These are phyloP conservation scores for Dinomys branickii DNA, from an alignment of 2,113 vertebrate genomes.

Conservation along the genomic window DNA sequence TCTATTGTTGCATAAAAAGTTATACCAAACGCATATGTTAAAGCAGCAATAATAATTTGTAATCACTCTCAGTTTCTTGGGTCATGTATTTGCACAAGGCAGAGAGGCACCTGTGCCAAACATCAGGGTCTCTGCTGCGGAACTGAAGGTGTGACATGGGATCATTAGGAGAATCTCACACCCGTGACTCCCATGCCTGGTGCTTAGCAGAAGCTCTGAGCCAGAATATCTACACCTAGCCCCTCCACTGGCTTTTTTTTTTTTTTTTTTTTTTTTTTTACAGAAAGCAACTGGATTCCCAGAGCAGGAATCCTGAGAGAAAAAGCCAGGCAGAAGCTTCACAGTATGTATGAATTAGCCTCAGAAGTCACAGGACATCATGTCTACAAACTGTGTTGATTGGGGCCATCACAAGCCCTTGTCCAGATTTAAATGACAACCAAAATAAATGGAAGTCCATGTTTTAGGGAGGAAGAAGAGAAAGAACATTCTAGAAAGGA, in stretches of 20 bases:
- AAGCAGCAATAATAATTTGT: background rate
- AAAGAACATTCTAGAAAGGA: background rate
- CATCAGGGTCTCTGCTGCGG: background rate
- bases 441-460: background rate
- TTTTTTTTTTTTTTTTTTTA: background rate
- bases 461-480: background rate
- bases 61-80: background rate
- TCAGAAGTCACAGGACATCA: background rate
- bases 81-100: background rate
- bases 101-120: background rate
- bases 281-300: background rate
- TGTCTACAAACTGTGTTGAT: background rate
- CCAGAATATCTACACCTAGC: background rate
- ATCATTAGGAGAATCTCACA: background rate
- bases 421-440: background rate
- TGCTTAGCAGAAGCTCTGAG: background rate
- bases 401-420: background rate
- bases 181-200: background rate
- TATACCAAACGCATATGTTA: background rate
- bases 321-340: background rate
- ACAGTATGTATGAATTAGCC: background rate
- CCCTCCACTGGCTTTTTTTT: background rate
- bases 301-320: background rate
- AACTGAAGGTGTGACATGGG: background rate
- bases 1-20: background rate